Conservation (phyloP, 64 coral and sea anemone species). For the Montipora cactus region DNA sequence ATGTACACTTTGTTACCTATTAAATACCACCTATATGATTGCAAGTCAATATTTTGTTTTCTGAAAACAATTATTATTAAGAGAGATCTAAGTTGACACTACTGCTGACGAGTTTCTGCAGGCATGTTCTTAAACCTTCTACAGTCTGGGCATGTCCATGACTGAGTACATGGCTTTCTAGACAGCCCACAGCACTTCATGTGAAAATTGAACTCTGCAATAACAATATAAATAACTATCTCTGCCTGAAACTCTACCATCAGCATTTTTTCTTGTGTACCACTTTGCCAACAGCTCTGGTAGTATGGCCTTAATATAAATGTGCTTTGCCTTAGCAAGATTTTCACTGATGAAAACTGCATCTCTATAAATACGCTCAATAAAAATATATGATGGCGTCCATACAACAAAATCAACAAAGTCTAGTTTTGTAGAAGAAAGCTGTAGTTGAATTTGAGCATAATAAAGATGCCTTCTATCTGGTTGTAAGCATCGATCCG, state of each 20-base stretch:
- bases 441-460: conserved; percentile 64
- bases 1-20: neutral
- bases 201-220: conserved; percentile 1
- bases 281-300: conserved; percentile 73
- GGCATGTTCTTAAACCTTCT: neutral
- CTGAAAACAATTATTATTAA: neutral
- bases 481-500: neutral
- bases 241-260: neutral
- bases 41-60: neutral
- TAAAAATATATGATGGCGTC: conserved; percentile 41
- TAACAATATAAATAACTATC: neutral
- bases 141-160: conserved; percentile 12
- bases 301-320: conserved; percentile 51
- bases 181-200: conserved; percentile 35
- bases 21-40: neutral
- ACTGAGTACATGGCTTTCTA: neutral
- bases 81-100: neutral
- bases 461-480: neutral
- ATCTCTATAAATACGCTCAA: conserved; percentile 64
- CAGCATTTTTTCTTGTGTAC: conserved; percentile 25
- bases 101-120: neutral
- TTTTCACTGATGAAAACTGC: conserved; percentile 36
- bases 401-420: conserved; percentile 74
- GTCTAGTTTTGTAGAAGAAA: conserved; percentile 42
- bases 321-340: conserved; percentile 61